Conservation (phyloP, 2,797 vertebrate genomes). For the Leptodactylus fallax region DNA sequence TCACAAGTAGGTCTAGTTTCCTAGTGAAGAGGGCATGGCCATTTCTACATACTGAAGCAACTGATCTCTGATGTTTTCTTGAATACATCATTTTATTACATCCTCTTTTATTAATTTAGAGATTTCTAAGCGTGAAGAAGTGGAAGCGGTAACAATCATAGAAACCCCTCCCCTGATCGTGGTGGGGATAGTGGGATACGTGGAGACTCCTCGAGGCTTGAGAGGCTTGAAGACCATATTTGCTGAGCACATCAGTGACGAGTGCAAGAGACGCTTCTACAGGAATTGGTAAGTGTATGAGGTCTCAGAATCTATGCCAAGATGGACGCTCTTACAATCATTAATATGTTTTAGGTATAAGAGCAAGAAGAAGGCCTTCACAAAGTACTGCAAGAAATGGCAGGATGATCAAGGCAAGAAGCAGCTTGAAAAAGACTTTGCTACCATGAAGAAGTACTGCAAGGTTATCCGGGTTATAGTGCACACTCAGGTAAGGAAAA, state of each 20-base stretch:
- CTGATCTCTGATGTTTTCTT: not conserved
- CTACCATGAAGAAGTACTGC: constrained; percentile 91
- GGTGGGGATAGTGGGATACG: constrained; percentile 89
- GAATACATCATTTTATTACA: not conserved
- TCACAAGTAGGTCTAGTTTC: not conserved
- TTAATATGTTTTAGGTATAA: constrained; percentile 80
- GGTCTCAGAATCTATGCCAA: too few species aligned
- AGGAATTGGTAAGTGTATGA: constrained; percentile 84
- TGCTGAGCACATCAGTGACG: constrained; percentile 91
- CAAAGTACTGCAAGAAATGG: constrained; percentile 93
- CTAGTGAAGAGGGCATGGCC: not conserved
- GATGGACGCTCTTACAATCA: not conserved
- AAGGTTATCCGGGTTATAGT: constrained; percentile 88
- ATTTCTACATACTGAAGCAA: not conserved
- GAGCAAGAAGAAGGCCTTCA: constrained; percentile 96
- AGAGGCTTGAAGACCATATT: constrained; percentile 90
- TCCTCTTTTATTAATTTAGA: constrained; percentile 74
- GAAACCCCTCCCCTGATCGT: constrained; percentile 90
- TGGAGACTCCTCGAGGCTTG: constrained; percentile 84
- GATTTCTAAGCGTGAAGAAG: constrained; percentile 87
- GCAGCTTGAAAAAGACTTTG: constrained; percentile 92
- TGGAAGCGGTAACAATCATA: constrained; percentile 91
- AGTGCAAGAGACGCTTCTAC: constrained; percentile 93
- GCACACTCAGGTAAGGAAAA: constrained; percentile 87
- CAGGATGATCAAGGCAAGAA: constrained; percentile 86